These are phyloP conservation scores for Cynocephalus volans DNA, from an alignment of 2,113 vertebrate species.

Conservation along the genomic window DNA sequence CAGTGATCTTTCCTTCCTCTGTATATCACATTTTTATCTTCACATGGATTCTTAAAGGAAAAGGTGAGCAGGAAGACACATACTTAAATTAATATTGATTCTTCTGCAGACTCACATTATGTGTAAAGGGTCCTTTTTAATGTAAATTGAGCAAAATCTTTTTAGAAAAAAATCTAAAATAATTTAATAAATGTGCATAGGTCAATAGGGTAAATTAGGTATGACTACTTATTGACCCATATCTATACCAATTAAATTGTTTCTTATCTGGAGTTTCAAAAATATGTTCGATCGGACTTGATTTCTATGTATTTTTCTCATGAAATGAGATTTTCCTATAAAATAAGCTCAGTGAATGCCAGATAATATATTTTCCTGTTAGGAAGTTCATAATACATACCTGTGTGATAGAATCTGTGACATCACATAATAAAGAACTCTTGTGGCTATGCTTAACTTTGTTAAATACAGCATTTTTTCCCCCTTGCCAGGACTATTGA, in stretches of 20 bases:
- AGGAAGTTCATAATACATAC: slow-evolving; percentile 12
- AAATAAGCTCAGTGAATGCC: background rate
- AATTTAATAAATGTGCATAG: background rate
- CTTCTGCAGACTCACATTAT: background rate
- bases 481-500: background rate
- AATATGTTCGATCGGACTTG: background rate
- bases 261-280: slow-evolving; percentile 4
- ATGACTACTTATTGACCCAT: background rate
- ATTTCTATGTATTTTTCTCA: background rate
- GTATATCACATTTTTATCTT: background rate
- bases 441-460: background rate
- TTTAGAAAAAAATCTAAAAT: slow-evolving; percentile 15
- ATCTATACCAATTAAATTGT: background rate
- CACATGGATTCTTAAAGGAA: background rate
- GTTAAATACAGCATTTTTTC: background rate
- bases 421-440: background rate
- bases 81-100: background rate
- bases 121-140: background rate
- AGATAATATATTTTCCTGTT: background rate
- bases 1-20: background rate
- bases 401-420: background rate
- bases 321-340: slow-evolving; percentile 1
- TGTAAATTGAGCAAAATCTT: background rate
- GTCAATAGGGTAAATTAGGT: background rate
- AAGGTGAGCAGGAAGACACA: background rate